Evolutionary conservation across 2,888 invertebrate species (phyloP).

Genomic region (Ditylenchus weischeri): DNA sequence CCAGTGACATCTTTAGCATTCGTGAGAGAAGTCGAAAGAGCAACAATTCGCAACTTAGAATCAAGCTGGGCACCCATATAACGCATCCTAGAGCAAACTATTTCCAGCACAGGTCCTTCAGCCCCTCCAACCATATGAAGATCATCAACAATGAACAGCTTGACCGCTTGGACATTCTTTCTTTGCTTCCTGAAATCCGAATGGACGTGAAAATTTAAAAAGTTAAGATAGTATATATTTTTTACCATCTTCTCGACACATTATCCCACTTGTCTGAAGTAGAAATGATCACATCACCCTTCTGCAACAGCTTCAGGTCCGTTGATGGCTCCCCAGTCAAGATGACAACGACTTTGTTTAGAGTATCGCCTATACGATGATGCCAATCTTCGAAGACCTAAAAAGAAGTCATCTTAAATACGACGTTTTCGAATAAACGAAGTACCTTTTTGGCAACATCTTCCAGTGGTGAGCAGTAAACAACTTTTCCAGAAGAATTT

Average conservation of each 20-base stretch:
- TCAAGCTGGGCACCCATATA: constrained; percentile 89
- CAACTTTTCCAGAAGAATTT: constrained; percentile 69
- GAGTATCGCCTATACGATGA: constrained; percentile 68
- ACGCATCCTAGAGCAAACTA: constrained; percentile 82
- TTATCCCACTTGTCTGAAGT: constrained; percentile 87
- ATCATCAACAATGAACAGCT: constrained; percentile 92
- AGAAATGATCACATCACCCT: constrained; percentile 82
- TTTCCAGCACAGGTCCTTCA: constrained; percentile 78
- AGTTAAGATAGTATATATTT: no score
- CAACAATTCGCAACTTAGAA: constrained; percentile 70
- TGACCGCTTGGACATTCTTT: constrained; percentile 93
- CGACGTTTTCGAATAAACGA: background rate
- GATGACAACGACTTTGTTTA: constrained; percentile 78
- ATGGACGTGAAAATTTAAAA: no score
- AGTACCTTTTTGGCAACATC: constrained; percentile 71
- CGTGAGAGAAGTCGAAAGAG: constrained; percentile 84
- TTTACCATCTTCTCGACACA: constrained; percentile 82
- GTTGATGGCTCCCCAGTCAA: constrained; percentile 95
- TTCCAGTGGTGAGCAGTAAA: constrained; percentile 90
- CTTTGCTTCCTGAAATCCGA: constrained; percentile 61
- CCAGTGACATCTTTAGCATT: constrained; percentile 72
- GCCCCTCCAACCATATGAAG: constrained; percentile 71
- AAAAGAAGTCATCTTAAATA: constrained; percentile 15
- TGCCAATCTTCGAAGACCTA: constrained; percentile 80
- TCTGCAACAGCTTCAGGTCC: constrained; percentile 79